Base-by-base conservation (phyloP, 2,888 invertebrate genomes). In the Hypsopygia costalis region DNA sequence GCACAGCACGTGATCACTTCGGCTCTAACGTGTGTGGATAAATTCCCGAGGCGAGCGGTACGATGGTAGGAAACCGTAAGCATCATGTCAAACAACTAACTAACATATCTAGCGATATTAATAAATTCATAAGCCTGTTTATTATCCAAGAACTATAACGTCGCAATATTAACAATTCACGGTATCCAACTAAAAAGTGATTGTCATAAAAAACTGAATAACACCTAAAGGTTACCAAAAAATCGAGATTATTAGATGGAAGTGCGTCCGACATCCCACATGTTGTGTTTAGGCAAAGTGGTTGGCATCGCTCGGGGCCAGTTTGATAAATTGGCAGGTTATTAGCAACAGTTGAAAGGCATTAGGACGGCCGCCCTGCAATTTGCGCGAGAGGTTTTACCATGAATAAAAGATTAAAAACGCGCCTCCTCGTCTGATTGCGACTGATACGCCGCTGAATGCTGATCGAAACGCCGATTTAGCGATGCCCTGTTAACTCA, bases 261-360 rank as follows among this genome's bases (percentile, higher is more conserved):
- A 58, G 40, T 48, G 35, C 49, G 50, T 58, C 16, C 16, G 16
- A 16, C 46, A 43, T 43, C 47, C 49, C 44, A 55, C 56, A 58
- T 64, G 61, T 56, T 64, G 61, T 56, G 62, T 66, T 65, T 62
- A 60, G 58, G 52, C 51, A 68, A 75, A 74, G 63, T 71, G 73
- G 55, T 62, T 60, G 51, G 62, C 50, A 63, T 60, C 57, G 76
- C 80, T 70, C 64, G 62, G 58, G 79, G 80, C 76, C 57, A 73
- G 62, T 78, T 83, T 86, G 85, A 88, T 88, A 83, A 86, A 88
- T 88, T 86, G 88, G 81, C 87, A 86, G 87, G 86, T 81, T 86
- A 87, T 88, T 87, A 87, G 87, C 81, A 88, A 79, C 87, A 88
- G 87, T 88, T 88, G 88, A 88, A 87, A 87, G 85, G 83, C 86